Evolutionary conservation across 2,888 invertebrate genomes (phyloP).

Genomic region (Blastobasis lacticolella): DNA sequence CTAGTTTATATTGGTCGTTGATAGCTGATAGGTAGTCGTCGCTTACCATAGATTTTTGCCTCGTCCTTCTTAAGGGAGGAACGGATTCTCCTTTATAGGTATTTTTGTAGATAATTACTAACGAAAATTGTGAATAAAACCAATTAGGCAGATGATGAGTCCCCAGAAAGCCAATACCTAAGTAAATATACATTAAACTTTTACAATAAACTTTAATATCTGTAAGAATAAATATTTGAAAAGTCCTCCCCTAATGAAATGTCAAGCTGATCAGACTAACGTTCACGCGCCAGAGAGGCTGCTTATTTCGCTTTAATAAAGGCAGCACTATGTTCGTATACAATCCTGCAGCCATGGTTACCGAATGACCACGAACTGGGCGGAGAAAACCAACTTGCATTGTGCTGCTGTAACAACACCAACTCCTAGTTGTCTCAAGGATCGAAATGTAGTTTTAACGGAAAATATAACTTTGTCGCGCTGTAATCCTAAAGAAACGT

Average conservation of each 20-base stretch:
- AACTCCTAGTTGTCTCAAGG: background rate
- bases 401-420: background rate
- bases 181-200: no score
- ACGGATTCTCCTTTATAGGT: no score
- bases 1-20: no score
- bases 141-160: no score
- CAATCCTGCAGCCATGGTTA: slow-evolving; percentile 49
- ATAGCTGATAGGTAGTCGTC: no score
- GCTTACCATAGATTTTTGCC: no score
- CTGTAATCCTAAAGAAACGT: slow-evolving; percentile 63
- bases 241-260: slow-evolving; percentile 9
- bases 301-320: slow-evolving; percentile 56
- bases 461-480: slow-evolving; percentile 28
- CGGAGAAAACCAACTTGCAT: slow-evolving; percentile 27
- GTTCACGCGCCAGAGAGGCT: slow-evolving; percentile 38
- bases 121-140: no score
- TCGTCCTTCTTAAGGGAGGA: no score
- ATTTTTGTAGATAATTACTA: no score
- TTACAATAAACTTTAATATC: no score
- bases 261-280: slow-evolving; percentile 18
- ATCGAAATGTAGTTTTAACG: background rate
- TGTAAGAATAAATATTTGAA: slow-evolving; percentile 4
- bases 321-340: slow-evolving; percentile 49
- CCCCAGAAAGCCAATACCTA: no score
- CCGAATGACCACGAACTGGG: slow-evolving; percentile 46